Base-by-base conservation (phyloP, 1,140 invertebrate species). In the Diorhabda elongata region DNA sequence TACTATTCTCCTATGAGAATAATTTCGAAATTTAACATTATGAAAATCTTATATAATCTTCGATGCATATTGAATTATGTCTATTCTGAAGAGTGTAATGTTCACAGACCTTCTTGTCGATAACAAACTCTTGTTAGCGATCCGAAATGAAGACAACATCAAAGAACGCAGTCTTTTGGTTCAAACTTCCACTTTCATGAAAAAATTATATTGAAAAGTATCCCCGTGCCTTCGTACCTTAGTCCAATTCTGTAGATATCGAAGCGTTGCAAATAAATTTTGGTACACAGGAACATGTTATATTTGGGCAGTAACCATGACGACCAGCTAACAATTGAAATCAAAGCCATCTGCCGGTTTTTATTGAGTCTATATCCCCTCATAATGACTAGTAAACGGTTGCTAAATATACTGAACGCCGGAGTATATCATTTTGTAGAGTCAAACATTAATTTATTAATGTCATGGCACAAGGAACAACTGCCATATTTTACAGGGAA, bases 391-490 rank as follows among this genome's bases (percentile, higher is more conserved):
- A 69, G 69, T 77, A 76, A 77, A 76, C 71, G 73, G 73, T 73
- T 71, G 75, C 76, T 77, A 77, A 77, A 77, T 77, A 77, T 74
- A 76, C 74, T 75, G 65, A 64, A 71, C 47, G 69, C 72, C 70
- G 68, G 68, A 76, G 69, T 77, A 74, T 77, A 77, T 77, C 73
- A 77, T 77, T 76, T 77, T 71, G 62, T 73, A 75, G 71, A 70
- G 73, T 72, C 68, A 68, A 76, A 65, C 69, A 71, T 70, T 73
- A 77, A 77, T 77, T 77, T 77, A 77, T 77, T 75, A 68, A 72
- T 66, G 75, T 77, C 75, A 77, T 62, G 68, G 6, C 47, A 52
- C 47, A 52, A 6, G 47, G 47, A 52, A 52, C 47, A 52, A 52
- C 47, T 52, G 47, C 47, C 47, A 52, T 3, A 52, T 52, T 2